phyloP scores from a whole-genome alignment of 2,888 invertebrate genomes.

The Hirtodrosophila duncani region DNA sequence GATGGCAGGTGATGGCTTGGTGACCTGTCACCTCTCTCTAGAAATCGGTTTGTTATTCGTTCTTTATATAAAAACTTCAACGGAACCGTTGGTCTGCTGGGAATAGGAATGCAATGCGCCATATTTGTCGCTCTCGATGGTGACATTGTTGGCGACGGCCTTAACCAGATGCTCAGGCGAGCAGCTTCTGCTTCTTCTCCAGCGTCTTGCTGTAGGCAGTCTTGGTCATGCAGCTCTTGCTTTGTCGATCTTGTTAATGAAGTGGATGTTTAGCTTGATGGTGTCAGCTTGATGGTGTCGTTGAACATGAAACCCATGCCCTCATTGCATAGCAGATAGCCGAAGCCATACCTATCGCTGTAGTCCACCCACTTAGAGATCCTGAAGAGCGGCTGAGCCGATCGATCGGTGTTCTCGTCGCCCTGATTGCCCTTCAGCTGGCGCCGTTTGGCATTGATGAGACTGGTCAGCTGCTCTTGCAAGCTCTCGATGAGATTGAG shows the following conservation, averaged over 20 bases:
- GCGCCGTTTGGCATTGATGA: constrained; percentile 78
- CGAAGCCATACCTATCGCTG: constrained; percentile 99
- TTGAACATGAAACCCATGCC: constrained; percentile 99
- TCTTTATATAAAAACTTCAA: too few species aligned
- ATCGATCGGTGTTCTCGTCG: constrained; percentile 97
- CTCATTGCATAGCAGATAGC: constrained; percentile 98
- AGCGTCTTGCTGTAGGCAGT: constrained; percentile 87
- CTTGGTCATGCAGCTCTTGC: constrained; percentile 94
- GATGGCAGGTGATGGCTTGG: too few species aligned
- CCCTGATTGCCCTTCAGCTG: constrained; percentile 80
- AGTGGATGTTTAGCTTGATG: constrained; percentile 96
- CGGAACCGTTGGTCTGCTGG: constrained; percentile 96
- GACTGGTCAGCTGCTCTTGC: constrained; percentile 73
- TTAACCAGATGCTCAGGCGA: constrained; percentile 96
- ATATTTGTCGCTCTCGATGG: constrained; percentile 93
- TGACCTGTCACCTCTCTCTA: too few species aligned
- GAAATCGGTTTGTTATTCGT: too few species aligned
- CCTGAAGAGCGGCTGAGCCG: constrained; percentile 97
- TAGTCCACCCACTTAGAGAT: constrained; percentile 99
- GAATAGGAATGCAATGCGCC: constrained; percentile 97
- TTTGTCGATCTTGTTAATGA: constrained; percentile 93
- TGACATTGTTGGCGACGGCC: constrained; percentile 89
- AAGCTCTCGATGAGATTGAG: constrained; percentile 77
- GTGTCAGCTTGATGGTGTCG: constrained; percentile 96
- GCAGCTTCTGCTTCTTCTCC: constrained; percentile 96